Percentiles rank a stretch among this genome's conserved stretches.
These are phyloP conservation scores for Hydrolagus colliei DNA, from an alignment of 2,797 vertebrate species.

Conservation along the genomic window DNA sequence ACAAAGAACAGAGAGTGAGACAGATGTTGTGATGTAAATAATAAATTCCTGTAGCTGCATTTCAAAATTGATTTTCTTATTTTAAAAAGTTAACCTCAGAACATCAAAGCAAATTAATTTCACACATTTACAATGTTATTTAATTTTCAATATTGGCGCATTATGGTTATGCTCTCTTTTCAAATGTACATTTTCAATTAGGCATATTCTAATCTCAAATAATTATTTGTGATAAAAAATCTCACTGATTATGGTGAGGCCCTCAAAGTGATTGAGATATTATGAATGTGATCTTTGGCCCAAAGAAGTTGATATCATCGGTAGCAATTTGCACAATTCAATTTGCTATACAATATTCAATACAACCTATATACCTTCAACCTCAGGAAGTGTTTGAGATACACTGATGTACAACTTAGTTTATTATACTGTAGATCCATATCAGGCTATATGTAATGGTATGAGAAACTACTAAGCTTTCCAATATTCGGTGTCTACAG, in stretches of 20 bases:
- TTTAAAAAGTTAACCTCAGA: too few species aligned
- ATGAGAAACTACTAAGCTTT: not conserved
- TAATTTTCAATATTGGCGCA: too few species aligned
- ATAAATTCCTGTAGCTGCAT: not conserved
- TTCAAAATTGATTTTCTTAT: not conserved
- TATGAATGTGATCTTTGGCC: not conserved
- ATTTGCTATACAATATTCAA: not conserved
- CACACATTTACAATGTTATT: too few species aligned
- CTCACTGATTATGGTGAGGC: not conserved
- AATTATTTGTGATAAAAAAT: not conserved
- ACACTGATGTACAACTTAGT: not conserved
- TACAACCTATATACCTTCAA: too few species aligned
- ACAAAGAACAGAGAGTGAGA: not conserved
- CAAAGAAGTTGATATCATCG: not conserved
- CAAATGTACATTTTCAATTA: not conserved
- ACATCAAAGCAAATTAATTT: too few species aligned
- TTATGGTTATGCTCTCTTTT: not conserved
- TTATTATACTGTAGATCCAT: not conserved
- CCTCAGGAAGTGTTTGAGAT: too few species aligned
- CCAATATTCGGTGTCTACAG: not conserved
- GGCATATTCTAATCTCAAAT: not conserved
- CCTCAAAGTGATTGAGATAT: not conserved
- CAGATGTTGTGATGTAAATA: not conserved
- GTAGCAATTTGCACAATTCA: not conserved
- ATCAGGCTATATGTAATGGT: not conserved